Conservation (phyloP, 2,797 vertebrate genomes). For the Ctenochaetus hawaiiensis region DNA sequence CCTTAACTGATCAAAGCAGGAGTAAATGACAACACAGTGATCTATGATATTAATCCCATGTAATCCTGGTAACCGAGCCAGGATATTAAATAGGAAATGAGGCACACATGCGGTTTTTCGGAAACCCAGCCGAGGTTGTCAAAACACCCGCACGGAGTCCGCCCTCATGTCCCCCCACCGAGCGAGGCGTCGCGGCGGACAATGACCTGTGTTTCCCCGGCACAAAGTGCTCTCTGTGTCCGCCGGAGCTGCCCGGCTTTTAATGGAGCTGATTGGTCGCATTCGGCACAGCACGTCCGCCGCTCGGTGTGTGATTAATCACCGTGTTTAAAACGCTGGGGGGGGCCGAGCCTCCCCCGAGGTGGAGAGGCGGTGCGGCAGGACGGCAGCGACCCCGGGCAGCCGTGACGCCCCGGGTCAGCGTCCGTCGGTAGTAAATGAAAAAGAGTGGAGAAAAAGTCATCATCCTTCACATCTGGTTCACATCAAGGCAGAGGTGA, state of each 20-base stretch:
- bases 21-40: constrained; percentile 1
- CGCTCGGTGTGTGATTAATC: constrained; percentile 83
- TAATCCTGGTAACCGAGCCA: constrained; percentile 50
- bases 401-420: constrained; percentile 67
- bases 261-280: constrained; percentile 67
- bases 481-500: constrained; percentile 77
- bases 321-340: constrained; percentile 73
- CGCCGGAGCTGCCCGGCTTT: constrained; percentile 53
- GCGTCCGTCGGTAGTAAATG: constrained; percentile 70
- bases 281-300: constrained; percentile 72
- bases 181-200: constrained; percentile 73
- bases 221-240: constrained; percentile 85
- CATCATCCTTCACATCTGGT: constrained; percentile 80
- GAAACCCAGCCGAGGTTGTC: constrained; percentile 79
- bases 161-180: constrained; percentile 72
- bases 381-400: constrained; percentile 58
- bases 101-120: constrained; percentile 57
- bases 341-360: constrained; percentile 67
- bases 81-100: constrained; percentile 73
- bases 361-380: constrained; percentile 43
- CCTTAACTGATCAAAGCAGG: not conserved
- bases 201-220: constrained; percentile 79
- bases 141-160: constrained; percentile 80
- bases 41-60: constrained; percentile 29
- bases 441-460: constrained; percentile 67